phyloP scores from a whole-genome alignment of 2,888 invertebrate species.

The Mongoloraphidia duomilia region DNA sequence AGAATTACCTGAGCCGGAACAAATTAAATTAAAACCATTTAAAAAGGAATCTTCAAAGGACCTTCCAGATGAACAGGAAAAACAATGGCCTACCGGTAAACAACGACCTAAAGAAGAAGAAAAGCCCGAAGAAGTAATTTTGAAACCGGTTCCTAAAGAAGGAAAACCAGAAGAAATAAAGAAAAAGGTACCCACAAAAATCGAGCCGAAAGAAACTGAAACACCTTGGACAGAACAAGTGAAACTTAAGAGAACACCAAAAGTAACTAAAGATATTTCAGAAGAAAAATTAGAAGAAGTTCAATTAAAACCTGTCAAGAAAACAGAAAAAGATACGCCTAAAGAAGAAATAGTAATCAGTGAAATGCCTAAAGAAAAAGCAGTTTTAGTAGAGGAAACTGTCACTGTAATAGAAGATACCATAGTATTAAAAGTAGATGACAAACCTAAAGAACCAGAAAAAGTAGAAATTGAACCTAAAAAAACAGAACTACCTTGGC shows the following conservation, averaged over 20 bases:
- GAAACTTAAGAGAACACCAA: too few species aligned
- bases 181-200: slow-evolving; percentile 7
- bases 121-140: slow-evolving; percentile 18
- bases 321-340: neutral
- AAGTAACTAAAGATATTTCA: neutral
- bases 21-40: slow-evolving; percentile 18
- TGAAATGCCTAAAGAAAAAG: slow-evolving; percentile 9
- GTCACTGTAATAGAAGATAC: slow-evolving; percentile 42
- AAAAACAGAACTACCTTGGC: slow-evolving; percentile 11
- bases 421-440: slow-evolving; percentile 34
- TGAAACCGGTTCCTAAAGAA: slow-evolving; percentile 18
- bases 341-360: slow-evolving; percentile 12
- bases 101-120: slow-evolving; percentile 24
- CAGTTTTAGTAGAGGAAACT: slow-evolving; percentile 36
- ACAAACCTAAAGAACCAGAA: slow-evolving; percentile 11
- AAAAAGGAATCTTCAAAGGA: slow-evolving; percentile 8
- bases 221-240: too few species aligned
- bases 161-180: slow-evolving; percentile 16
- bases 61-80: slow-evolving; percentile 3
- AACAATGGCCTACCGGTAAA: slow-evolving; percentile 22
- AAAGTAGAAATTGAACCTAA: slow-evolving; percentile 12
- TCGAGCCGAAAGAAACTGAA: slow-evolving; percentile 14
- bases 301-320: slow-evolving; percentile 11
- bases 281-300: slow-evolving; percentile 19
- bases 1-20: slow-evolving; percentile 7